These are phyloP conservation scores for Pseudococcus viburni DNA, from an alignment of 2,888 invertebrate species.

Conservation along the genomic window DNA sequence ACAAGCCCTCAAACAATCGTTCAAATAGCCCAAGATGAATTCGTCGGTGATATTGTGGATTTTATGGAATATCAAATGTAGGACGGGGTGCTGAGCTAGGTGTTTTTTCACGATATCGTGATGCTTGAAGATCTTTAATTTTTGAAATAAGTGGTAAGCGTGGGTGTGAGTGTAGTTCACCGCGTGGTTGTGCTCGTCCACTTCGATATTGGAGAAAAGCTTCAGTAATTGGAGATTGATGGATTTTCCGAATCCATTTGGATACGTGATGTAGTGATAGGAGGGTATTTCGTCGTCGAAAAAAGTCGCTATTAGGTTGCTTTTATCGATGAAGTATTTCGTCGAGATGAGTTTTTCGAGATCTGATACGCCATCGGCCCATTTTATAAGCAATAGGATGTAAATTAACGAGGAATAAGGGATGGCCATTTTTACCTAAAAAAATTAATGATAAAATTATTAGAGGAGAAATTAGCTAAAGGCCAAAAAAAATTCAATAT, in stretches of 20 bases:
- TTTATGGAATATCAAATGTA: neutral
- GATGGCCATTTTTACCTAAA: too few species aligned
- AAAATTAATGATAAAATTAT: too few species aligned
- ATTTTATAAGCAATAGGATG: too few species aligned
- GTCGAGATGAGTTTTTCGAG: neutral
- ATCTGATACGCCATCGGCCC: neutral
- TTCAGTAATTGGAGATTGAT: neutral
- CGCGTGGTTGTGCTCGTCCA: neutral
- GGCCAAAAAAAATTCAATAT: too few species aligned
- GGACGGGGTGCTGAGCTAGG: neutral
- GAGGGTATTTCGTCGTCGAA: neutral
- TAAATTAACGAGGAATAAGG: too few species aligned
- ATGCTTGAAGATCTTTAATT: neutral
- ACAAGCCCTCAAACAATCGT: neutral
- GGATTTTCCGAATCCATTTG: neutral
- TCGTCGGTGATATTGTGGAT: neutral
- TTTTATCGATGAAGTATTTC: neutral
- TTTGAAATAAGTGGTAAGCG: neutral
- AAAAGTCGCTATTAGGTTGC: neutral
- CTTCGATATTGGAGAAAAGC: neutral
- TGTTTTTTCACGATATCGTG: neutral
- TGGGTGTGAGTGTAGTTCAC: neutral
- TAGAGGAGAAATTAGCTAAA: too few species aligned
- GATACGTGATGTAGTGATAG: neutral
- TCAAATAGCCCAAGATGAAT: neutral